Conservation (phyloP, 2,113 vertebrate species). For the Planiliza haematocheilus region DNA sequence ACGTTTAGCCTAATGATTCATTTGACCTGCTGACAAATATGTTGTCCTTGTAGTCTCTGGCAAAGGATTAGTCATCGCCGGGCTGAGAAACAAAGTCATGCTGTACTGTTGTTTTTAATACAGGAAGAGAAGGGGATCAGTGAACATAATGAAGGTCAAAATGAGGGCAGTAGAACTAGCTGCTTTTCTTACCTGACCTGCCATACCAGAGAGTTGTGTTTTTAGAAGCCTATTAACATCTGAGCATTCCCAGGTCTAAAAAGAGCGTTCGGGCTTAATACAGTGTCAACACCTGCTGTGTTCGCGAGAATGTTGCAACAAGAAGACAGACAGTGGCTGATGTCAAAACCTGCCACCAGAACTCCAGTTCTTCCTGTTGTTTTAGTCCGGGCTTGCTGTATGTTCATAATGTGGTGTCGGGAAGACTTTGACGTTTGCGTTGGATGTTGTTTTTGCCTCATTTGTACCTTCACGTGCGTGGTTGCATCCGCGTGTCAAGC, state of each 20-base stretch:
- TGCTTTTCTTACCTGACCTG: background rate
- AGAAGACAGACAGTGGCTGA: background rate
- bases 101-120: background rate
- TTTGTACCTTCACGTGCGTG: no score
- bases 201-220: background rate
- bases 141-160: background rate
- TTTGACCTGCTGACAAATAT: constrained; percentile 9
- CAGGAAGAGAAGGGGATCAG: background rate
- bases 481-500: background rate
- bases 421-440: no score
- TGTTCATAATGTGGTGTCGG: no score
- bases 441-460: no score
- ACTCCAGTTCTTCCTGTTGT: background rate
- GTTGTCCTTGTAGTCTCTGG: background rate
- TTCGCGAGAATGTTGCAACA: background rate
- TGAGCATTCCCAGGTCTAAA: background rate
- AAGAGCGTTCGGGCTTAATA: background rate
- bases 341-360: background rate
- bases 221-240: background rate
- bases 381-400: background rate
- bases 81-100: background rate
- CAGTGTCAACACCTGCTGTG: background rate
- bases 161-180: background rate
- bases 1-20: constrained; percentile 14
- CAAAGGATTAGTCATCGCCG: constrained; percentile 30